phyloP scores from a whole-genome alignment of 1,140 invertebrate species.

The Polyergus mexicanus region DNA sequence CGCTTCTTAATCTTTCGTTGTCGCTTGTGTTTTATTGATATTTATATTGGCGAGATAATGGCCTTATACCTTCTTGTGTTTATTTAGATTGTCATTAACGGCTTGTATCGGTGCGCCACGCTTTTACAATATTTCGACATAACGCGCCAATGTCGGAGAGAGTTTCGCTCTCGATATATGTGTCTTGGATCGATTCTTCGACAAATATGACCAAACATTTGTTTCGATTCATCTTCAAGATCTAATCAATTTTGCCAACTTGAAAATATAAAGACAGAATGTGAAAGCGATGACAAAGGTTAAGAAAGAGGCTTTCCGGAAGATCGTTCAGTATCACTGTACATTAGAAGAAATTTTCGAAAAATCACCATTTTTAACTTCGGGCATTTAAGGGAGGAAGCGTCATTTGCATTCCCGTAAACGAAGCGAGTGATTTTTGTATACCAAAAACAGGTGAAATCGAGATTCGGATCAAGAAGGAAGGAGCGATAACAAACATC shows the following conservation, averaged over 20 bases:
- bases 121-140: conserved; percentile 6
- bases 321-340: neutral
- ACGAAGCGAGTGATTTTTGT: neutral
- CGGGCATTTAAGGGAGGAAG: neutral
- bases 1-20: conserved; percentile 3
- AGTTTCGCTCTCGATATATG: neutral
- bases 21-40: conserved; percentile 4
- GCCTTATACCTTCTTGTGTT: neutral
- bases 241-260: neutral
- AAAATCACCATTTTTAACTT: neutral
- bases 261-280: neutral
- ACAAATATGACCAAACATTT: neutral
- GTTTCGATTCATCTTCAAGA: neutral
- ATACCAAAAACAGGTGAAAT: neutral
- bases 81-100: conserved; percentile 22
- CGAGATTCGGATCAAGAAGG: neutral
- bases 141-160: neutral
- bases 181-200: neutral
- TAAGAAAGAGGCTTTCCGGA: neutral
- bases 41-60: neutral
- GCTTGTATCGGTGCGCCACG: conserved; percentile 6
- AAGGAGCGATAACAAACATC: conserved; percentile 46
- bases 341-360: neutral
- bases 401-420: neutral
- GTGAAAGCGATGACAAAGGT: neutral